These are phyloP conservation scores for Rhinichthys osculus DNA, from an alignment of 2,797 vertebrate genomes.

Conservation along the genomic window DNA sequence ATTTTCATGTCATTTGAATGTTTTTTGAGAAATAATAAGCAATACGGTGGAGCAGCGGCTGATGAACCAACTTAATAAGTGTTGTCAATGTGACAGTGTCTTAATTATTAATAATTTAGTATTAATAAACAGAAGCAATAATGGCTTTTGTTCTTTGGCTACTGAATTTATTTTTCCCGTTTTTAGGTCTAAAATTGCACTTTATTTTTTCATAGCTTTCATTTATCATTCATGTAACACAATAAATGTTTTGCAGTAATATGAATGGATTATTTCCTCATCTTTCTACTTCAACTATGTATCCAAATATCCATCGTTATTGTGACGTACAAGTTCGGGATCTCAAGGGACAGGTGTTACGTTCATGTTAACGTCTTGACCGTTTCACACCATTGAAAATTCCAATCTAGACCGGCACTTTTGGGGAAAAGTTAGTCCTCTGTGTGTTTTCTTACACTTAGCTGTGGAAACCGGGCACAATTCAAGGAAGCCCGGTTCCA, in stretches of 20 bases:
- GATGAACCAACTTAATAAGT: background rate
- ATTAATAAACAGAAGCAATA: conserved; percentile 23
- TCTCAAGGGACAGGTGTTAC: conserved; percentile 10
- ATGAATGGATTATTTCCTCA: background rate
- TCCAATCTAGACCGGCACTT: conserved; percentile 43
- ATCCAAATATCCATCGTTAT: background rate
- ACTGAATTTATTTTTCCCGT: background rate
- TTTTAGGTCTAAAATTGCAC: conserved; percentile 62
- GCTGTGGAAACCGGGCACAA: conserved; percentile 76
- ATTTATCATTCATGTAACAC: conserved; percentile 18
- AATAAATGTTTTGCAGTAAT: conserved; percentile 55
- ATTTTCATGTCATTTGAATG: background rate
- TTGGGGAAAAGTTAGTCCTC: conserved; percentile 66
- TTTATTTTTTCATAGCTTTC: conserved; percentile 54
- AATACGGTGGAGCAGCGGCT: background rate
- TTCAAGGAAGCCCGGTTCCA: conserved; percentile 78
- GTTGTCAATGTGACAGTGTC: background rate
- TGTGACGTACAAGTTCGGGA: background rate
- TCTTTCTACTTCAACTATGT: background rate
- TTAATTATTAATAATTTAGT: conserved; percentile 10
- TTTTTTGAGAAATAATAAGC: background rate
- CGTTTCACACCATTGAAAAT: conserved; percentile 55
- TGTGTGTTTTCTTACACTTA: conserved; percentile 60
- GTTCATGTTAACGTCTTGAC: conserved; percentile 34
- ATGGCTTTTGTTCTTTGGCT: conserved; percentile 16